Conservation (phyloP, 2,888 invertebrate genomes). For the Pilophorus perplexus region DNA sequence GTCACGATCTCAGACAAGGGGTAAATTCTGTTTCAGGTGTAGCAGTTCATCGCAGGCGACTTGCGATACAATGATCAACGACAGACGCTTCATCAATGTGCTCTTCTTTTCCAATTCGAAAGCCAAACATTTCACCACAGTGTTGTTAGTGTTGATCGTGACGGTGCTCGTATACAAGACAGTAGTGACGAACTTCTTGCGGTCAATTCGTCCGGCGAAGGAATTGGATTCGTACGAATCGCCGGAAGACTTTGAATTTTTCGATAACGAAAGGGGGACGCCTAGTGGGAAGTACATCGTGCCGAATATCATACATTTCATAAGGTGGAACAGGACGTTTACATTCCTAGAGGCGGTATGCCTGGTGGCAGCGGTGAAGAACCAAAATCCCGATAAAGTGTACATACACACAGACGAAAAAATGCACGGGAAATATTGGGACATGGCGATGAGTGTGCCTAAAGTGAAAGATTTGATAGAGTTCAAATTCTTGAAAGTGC, state of each 20-base stretch:
- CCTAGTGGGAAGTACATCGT: slow-evolving; percentile 48
- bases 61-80: too few relatives aligned
- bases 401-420: slow-evolving; percentile 50
- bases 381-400: slow-evolving; percentile 50
- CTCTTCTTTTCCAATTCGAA: too few relatives aligned
- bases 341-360: slow-evolving; percentile 48
- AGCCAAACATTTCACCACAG: too few relatives aligned
- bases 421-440: neutral
- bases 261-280: slow-evolving; percentile 49
- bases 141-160: too few relatives aligned
- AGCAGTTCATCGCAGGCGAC: too few relatives aligned
- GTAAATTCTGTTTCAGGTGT: too few relatives aligned
- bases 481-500: neutral
- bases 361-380: slow-evolving; percentile 48
- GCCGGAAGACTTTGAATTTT: slow-evolving; percentile 40
- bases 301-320: slow-evolving; percentile 51
- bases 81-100: too few relatives aligned
- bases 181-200: too few relatives aligned
- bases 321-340: slow-evolving; percentile 47
- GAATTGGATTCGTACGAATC: neutral
- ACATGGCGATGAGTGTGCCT: neutral
- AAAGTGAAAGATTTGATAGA: slow-evolving; percentile 36
- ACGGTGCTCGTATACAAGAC: too few relatives aligned
- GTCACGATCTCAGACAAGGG: too few relatives aligned
- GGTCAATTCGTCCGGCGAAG: too few relatives aligned